Base-by-base conservation (phyloP, 2,113 vertebrate species). In the Tyrannus savana region DNA sequence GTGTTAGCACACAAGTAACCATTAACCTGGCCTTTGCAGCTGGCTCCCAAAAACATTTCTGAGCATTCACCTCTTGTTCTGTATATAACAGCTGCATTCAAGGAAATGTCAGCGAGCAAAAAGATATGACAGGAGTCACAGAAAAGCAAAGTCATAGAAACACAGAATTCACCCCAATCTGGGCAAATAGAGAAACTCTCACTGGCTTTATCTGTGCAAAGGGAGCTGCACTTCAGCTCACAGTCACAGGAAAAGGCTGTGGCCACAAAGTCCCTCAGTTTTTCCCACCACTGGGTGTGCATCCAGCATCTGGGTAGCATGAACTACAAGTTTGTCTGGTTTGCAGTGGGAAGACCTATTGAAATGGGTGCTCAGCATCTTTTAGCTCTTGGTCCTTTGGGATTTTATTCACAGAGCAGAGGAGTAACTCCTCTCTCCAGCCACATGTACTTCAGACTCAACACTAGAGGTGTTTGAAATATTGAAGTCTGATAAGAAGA, bases 1-100 rank as follows among this genome's bases (percentile, higher is more conserved):
- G 60, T 95, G 96, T 96, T 96, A 96, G 90, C 90, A 80, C 77
- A 96, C 44, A 19, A 78, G 79, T 96, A 97, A 97, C 97, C 93
- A 96, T 97, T 97, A 97, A 97, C 95, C 94, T 47, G 79, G 81
- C 81, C 89, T 87, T 91, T 83, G 74, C 85, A 2, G 10, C 86
- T 5, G 4, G 55, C 69, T 94, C 84, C 90, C 90, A 89, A 74
- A 95, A 90, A 9, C 76, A 47, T 87, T 72, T 92, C 52, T 93
- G 87, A 96, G 84, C 56, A 23, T 75, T 96, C 95, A 89, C 94
- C 89, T 92, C 90, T 76, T 5, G 2, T 92, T 96, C 86, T 81
- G 89, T 78, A 91, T 89, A 16, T 79, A 94, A 72, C 72, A 71
- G 92, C 16, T 56, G 21, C 52, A 64, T 82, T 82, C 84, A 87